A percentile compares a stretch with the other conserved stretches of the same genome.
Evolutionary conservation across 2,797 vertebrate species (phyloP).

Genomic region (Macrochelys suwanniensis): DNA sequence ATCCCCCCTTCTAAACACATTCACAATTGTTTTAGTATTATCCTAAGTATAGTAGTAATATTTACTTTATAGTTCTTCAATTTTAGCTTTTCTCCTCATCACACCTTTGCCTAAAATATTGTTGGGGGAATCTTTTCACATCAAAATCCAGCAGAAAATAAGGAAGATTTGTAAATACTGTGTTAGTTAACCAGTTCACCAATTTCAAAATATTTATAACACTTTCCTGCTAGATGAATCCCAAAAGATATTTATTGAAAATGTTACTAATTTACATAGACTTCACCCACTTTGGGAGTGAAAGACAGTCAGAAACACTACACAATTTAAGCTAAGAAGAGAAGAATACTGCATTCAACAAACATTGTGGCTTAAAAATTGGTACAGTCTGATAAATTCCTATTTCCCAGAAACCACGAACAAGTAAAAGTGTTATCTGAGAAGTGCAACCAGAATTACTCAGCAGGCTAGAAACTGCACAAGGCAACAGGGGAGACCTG

Average conservation of each 20-base stretch:
- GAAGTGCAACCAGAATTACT: not conserved
- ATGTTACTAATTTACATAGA: not conserved
- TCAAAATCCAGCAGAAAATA: not conserved
- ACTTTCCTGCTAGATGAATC: not conserved
- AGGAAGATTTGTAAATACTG: not conserved
- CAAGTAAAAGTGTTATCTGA: not conserved
- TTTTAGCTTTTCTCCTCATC: not conserved
- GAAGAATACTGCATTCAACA: not conserved
- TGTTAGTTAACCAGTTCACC: not conserved
- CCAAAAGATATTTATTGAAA: not conserved
- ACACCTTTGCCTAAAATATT: not conserved
- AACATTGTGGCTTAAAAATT: not conserved
- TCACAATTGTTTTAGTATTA: not conserved
- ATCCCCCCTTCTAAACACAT: not conserved
- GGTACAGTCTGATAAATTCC: not conserved
- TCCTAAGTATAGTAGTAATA: not conserved
- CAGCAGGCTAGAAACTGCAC: not conserved
- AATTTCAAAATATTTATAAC: conserved; percentile 12
- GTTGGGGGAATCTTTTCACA: not conserved
- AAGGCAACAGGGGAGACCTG: not conserved
- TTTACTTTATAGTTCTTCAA: not conserved
- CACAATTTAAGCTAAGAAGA: not conserved
- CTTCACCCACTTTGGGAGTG: not conserved
- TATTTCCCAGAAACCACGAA: not conserved
- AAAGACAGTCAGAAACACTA: not conserved